Evolutionary conservation across 2,113 vertebrate species (phyloP), one percentile per base, ranked within the genome.

Genomic region (Microcebus lehilahytsara): DNA sequence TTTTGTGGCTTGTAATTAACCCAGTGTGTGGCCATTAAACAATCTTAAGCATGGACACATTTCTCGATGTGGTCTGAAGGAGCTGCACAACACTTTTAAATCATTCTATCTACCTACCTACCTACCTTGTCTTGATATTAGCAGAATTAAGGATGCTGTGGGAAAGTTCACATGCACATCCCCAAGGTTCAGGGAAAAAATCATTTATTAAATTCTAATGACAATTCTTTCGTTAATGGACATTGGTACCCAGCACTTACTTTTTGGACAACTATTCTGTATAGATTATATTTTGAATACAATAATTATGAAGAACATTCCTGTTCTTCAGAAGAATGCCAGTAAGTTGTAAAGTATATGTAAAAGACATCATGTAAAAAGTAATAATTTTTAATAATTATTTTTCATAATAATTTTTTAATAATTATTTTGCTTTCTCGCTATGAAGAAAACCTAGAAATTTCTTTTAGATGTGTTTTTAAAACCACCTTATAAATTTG

Each of bases 401-500:
- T 62, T 78, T 53, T 12, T 42, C 42, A 42, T 42, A 42, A 42
- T 42, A 42, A 42, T 42, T 2, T 88, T 72, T 75, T 80, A 79
- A 37, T 64, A 66, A 53, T n/a, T 32, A 67, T 62, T 78, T 53
- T 12, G 12, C 17, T 42, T 74, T 83, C 0, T 37, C 6, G 0
- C 13, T 40, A 19, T 60, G n/a, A 79, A 12, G 3, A 74, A 80
- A 84, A 74, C 42, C 12, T 9, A 46, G 80, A 84, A 40, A 74
- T 74, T 69, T 5, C 7, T 71, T 85, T 62, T n/a, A 23, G n/a
- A 22, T 42, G 23, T 89, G 10, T 83, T 42, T 71, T 32, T 58
- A 93, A 95, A 93, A 56, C 16, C n/a, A 9, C 53, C 23, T 71
- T 96, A 74, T 74, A 92, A 91, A 67, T 40, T 34, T 91, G n/a